Base-by-base conservation (phyloP, 2,797 vertebrate genomes). In the Typhlichthys eigenmanni region DNA sequence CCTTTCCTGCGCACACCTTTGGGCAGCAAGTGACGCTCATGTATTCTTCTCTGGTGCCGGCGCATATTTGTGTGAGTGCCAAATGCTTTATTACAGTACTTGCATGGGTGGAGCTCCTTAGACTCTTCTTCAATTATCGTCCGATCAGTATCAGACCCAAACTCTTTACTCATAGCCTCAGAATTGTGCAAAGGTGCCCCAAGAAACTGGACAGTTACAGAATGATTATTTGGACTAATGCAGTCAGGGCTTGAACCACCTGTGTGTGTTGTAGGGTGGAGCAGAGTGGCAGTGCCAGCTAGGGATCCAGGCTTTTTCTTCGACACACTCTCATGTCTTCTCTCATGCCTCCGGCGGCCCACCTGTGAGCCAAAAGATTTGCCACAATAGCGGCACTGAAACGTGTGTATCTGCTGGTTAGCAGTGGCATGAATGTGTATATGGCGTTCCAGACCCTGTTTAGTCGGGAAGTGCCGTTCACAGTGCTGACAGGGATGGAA, bases 11-110 rank as follows among this genome's bases (percentile, higher is more conserved):
- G 92, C 12, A 99, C 96, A 0, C 96, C 97, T 83, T 98, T 99
- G 45, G 98, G 96, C 79, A 99, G 91, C 57, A 99, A 92, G 74
- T 99, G 98, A 1, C 98, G 94, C 66, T 99, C 98, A 0, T 99
- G 98, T 86, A 99, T 98, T 74, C 98, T 89, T 3, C 97, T 96
- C 68, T 99, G 98, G 75, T 99, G 98, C 32, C 98, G 84, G 5
- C 98, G 90, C 96, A 99, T 97, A 68, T 99, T 99, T 38, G 97
- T 99, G 62, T 99, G 97, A 24, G 97, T 98, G 63, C 98, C 97
- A 72, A 99, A 99, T 24, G 96, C 94, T 86, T 99, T 99, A 57
- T 96, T 98, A 85, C 98, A 99, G 67, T 98, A 98, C 75, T 96
- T 96, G 90, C 98, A 99, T 0, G 95, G 95, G 74, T 98, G 96